Evolutionary conservation across 2,797 vertebrate genomes (phyloP).

Genomic region (Carcharodon carcharias): DNA sequence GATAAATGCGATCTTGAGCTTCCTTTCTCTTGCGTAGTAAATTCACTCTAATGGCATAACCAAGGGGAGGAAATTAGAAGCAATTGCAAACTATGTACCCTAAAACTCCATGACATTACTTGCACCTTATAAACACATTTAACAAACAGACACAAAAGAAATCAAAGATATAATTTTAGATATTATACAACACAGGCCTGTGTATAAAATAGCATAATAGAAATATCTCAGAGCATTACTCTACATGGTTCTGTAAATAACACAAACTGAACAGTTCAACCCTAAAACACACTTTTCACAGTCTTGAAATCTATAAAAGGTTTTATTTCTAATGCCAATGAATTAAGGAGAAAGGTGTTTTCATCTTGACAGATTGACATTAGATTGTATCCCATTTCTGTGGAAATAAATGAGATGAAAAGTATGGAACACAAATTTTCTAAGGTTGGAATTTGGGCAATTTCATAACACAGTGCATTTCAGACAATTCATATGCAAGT

Average conservation of each 20-base stretch:
- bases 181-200: not conserved
- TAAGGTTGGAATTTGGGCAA: not conserved
- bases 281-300: not conserved
- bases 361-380: not conserved
- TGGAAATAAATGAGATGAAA: not conserved
- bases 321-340: not conserved
- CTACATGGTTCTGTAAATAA: not conserved
- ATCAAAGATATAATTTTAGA: not conserved
- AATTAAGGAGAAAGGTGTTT: not conserved
- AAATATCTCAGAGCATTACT: not conserved
- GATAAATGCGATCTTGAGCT: not conserved
- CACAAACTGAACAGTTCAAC: not conserved
- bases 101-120: not conserved
- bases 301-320: not conserved
- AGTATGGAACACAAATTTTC: not conserved
- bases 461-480: not conserved
- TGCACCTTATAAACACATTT: not conserved
- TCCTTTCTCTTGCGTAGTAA: not conserved
- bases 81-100: not conserved
- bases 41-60: not conserved
- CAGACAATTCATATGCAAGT: not conserved
- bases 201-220: not conserved
- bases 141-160: not conserved
- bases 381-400: not conserved
- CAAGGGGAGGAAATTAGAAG: not conserved